These are phyloP conservation scores for Hybognathus amarus DNA, from an alignment of 2,797 vertebrate species.

Conservation along the genomic window DNA sequence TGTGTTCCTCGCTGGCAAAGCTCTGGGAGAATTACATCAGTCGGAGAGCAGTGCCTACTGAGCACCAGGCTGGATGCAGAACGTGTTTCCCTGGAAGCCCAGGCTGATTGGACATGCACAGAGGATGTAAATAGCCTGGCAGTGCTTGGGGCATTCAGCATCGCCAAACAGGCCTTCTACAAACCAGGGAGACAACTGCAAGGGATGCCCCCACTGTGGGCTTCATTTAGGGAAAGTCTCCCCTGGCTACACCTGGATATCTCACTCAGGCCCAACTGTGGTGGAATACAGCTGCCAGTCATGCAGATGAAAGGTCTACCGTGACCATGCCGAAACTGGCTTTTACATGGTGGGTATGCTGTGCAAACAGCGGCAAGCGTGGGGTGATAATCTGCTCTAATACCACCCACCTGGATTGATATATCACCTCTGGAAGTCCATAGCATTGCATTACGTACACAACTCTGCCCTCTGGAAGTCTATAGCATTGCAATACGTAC, in stretches of 20 bases:
- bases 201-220: slow-evolving; percentile 32
- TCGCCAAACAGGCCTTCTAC: slow-evolving; percentile 46
- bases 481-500: neutral
- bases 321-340: slow-evolving; percentile 49
- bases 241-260: slow-evolving; percentile 40
- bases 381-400: slow-evolving; percentile 73
- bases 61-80: slow-evolving; percentile 43
- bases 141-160: slow-evolving; percentile 45
- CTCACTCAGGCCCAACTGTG: slow-evolving; percentile 47
- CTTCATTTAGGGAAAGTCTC: slow-evolving; percentile 52
- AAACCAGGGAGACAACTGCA: slow-evolving; percentile 33
- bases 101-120: slow-evolving; percentile 54
- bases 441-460: neutral
- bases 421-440: slow-evolving; percentile 36
- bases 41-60: slow-evolving; percentile 37
- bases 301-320: slow-evolving; percentile 45
- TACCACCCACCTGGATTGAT: slow-evolving; percentile 61
- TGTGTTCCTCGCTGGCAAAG: slow-evolving; percentile 36
- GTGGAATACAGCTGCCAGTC: slow-evolving; percentile 42
- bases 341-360: slow-evolving; percentile 42
- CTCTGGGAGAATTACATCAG: slow-evolving; percentile 46
- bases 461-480: neutral
- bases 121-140: slow-evolving; percentile 53
- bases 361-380: slow-evolving; percentile 63
- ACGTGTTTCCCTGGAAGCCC: slow-evolving; percentile 29